phyloP scores from a whole-genome alignment of 2,888 invertebrate species.

The Lasioglossum marginatum region DNA sequence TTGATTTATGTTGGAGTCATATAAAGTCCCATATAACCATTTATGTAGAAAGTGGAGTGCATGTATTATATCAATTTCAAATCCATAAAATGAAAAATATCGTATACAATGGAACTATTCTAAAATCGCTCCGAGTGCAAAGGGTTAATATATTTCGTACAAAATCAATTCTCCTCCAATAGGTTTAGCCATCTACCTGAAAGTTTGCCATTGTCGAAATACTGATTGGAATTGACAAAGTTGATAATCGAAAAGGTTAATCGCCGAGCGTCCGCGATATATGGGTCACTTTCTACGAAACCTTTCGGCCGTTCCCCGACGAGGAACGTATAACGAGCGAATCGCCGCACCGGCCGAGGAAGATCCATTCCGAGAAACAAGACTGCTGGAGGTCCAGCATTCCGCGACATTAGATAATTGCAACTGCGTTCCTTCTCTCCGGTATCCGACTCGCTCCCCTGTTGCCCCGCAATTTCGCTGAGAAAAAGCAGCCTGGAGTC shows the following conservation, averaged over 20 bases:
- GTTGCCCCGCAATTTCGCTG: conserved; percentile 26
- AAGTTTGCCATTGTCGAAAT: background rate
- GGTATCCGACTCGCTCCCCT: background rate
- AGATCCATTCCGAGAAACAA: conserved; percentile 38
- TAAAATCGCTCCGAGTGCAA: too few species aligned
- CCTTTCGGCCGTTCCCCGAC: conserved; percentile 48
- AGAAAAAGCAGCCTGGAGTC: conserved; percentile 52
- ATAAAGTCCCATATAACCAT: too few species aligned
- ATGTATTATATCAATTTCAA: too few species aligned
- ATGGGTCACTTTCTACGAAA: conserved; percentile 69
- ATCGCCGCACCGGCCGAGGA: background rate
- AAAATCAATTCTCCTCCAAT: background rate
- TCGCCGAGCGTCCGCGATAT: conserved; percentile 39
- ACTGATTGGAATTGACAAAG: background rate
- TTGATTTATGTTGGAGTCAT: too few species aligned
- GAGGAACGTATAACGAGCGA: conserved; percentile 32
- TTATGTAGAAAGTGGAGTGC: too few species aligned
- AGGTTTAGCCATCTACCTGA: background rate
- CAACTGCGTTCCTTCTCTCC: conserved; percentile 27
- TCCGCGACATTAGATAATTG: conserved; percentile 67
- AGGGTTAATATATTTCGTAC: background rate
- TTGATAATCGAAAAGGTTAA: conserved; percentile 22
- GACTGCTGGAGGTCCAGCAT: conserved; percentile 53
- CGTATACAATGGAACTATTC: too few species aligned
- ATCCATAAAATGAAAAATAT: too few species aligned